These are phyloP conservation scores for Glaucopsyche alexis DNA, from an alignment of 2,888 invertebrate species.

Conservation along the genomic window DNA sequence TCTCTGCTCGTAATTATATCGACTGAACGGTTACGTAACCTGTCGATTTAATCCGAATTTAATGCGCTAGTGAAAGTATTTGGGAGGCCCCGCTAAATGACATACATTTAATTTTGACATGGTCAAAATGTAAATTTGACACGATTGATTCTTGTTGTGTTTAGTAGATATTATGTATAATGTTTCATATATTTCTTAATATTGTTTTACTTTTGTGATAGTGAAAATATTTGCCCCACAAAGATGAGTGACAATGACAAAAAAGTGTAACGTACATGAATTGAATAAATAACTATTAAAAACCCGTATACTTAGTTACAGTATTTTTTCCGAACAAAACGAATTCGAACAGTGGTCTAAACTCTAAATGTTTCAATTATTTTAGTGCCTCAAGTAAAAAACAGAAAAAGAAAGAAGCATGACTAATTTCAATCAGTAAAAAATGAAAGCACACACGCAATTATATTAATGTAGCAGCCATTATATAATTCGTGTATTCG, in stretches of 20 bases:
- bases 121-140: neutral
- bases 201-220: neutral
- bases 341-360: neutral
- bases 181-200: neutral
- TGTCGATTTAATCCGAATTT: slow-evolving; percentile 49
- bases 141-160: neutral
- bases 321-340: neutral
- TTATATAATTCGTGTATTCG: neutral
- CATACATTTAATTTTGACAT: slow-evolving; percentile 34
- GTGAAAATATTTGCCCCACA: neutral
- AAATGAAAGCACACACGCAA: slow-evolving; percentile 3
- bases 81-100: slow-evolving; percentile 45
- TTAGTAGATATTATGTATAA: neutral
- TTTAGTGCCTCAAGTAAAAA: neutral
- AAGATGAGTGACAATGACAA: neutral
- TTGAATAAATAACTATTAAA: neutral
- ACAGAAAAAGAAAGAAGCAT: neutral
- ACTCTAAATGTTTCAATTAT: neutral
- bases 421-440: neutral
- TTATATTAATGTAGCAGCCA: slow-evolving; percentile 2
- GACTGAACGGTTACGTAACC: slow-evolving; percentile 48
- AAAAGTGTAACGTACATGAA: neutral
- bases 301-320: neutral
- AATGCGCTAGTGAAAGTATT: slow-evolving; percentile 55
- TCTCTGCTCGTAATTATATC: slow-evolving; percentile 64